Conservation (phyloP, 2,797 vertebrate species). For the Pagetopsis macropterus region DNA sequence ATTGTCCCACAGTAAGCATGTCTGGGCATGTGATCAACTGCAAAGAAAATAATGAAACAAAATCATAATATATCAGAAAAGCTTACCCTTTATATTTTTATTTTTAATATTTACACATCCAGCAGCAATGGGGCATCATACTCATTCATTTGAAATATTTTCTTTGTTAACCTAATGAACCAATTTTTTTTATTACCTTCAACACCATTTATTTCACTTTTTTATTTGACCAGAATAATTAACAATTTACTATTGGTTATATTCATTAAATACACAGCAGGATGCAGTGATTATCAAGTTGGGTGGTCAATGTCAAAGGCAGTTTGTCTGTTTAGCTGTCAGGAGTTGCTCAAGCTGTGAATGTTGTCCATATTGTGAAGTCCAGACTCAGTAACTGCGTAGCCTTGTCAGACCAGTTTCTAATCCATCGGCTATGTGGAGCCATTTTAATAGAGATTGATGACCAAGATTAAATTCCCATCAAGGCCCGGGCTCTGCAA, state of each 20-base stretch:
- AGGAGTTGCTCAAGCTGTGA: background rate
- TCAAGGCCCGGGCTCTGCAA: constrained; percentile 29
- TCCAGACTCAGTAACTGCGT: constrained; percentile 8
- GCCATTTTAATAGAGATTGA: constrained; percentile 62
- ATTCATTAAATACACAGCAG: background rate
- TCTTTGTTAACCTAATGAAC: background rate
- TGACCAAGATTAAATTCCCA: constrained; percentile 55
- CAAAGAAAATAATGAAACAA: background rate
- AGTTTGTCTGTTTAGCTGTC: background rate
- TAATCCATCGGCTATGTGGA: constrained; percentile 24
- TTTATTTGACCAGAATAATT: background rate
- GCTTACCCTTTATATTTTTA: too few relatives aligned
- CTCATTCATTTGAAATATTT: background rate
- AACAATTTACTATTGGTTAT: background rate
- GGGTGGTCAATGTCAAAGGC: background rate
- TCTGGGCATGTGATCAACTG: background rate
- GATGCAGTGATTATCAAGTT: background rate
- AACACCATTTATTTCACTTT: background rate
- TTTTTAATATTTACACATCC: too few relatives aligned
- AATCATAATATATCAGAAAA: background rate
- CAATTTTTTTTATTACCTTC: too few relatives aligned
- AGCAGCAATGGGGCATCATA: too few relatives aligned
- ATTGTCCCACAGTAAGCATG: background rate
- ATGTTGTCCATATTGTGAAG: background rate
- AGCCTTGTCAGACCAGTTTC: constrained; percentile 8